A percentile compares a stretch with the other conserved stretches of the same genome.
phyloP scores from a whole-genome alignment of 2,113 vertebrate genomes.

The Mola mola region DNA sequence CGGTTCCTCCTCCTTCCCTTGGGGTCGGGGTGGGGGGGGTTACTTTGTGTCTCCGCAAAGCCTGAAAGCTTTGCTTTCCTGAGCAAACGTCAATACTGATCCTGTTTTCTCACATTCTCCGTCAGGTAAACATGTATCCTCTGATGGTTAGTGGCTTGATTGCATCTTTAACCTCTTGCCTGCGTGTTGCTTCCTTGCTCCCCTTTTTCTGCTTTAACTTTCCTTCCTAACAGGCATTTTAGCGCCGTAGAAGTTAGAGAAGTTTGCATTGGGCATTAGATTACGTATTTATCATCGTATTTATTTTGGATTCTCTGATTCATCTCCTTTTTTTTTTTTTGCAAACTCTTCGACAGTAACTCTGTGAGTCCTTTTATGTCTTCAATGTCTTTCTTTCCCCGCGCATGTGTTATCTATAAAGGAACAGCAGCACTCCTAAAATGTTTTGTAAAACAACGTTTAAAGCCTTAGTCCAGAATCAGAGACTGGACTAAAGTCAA shows the following conservation, averaged over 20 bases:
- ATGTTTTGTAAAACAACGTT: conserved; percentile 70
- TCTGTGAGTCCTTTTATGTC: conserved; percentile 40
- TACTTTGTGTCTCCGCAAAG: conserved; percentile 33
- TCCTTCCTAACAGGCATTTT: no score
- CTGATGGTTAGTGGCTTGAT: conserved; percentile 41
- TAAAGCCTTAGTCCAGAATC: conserved; percentile 72
- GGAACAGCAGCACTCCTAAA: conserved; percentile 46
- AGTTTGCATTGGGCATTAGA: conserved; percentile 20
- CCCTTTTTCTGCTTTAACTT: conserved; percentile 2
- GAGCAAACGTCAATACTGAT: not conserved
- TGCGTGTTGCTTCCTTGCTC: conserved; percentile 31
- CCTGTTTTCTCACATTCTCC: conserved; percentile 1
- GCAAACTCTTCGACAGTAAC: conserved; percentile 2
- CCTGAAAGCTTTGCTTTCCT: conserved; percentile 31
- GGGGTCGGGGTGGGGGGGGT: conserved; percentile 29
- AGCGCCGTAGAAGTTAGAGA: conserved; percentile 1
- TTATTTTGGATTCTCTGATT: conserved; percentile 12
- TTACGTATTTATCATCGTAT: conserved; percentile 2
- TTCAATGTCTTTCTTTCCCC: conserved; percentile 62
- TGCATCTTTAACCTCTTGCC: conserved; percentile 41
- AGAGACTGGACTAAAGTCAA: conserved; percentile 70
- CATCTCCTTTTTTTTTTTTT: not conserved
- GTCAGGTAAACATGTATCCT: conserved; percentile 31
- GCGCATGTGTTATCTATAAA: conserved; percentile 81
- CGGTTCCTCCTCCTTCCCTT: conserved; percentile 9